Conservation (phyloP, 2,888 invertebrate genomes). For the Papilio protenor region DNA sequence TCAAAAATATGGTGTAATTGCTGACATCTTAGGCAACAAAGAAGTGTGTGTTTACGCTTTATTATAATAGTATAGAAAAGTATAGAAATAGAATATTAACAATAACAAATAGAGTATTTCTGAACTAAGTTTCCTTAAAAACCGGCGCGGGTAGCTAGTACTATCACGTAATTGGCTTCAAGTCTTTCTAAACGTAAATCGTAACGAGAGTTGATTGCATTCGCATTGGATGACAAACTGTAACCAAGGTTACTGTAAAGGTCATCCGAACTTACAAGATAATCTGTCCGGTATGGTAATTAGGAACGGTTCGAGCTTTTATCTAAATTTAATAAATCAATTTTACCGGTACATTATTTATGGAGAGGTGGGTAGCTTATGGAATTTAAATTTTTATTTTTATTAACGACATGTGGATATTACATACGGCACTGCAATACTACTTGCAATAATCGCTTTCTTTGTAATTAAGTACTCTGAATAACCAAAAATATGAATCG, state of each 20-base stretch:
- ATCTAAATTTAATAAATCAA: slow-evolving; percentile 35
- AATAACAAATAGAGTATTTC: too few species aligned
- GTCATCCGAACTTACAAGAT: slow-evolving; percentile 27
- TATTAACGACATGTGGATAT: not conserved
- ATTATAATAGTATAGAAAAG: too few species aligned
- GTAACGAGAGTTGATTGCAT: slow-evolving; percentile 25
- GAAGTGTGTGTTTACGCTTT: too few species aligned
- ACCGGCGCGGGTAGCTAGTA: too few species aligned
- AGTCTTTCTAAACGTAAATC: not conserved
- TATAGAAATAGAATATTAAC: too few species aligned
- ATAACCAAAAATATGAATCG: not conserved
- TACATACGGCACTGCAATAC: too few species aligned
- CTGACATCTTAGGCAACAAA: too few species aligned
- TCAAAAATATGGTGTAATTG: too few species aligned
- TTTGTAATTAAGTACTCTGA: not conserved
- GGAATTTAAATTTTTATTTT: slow-evolving; percentile 31
- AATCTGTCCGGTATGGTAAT: slow-evolving; percentile 34
- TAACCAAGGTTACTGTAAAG: slow-evolving; percentile 32
- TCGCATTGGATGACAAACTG: slow-evolving; percentile 11
- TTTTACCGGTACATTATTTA: slow-evolving; percentile 34
- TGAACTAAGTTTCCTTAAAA: too few species aligned
- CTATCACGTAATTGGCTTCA: not conserved
- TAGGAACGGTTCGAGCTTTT: slow-evolving; percentile 22
- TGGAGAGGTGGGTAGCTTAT: slow-evolving; percentile 11
- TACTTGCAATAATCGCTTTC: not conserved